Conservation (phyloP, 2,113 vertebrate genomes). For the Bagarius yarrelli region DNA sequence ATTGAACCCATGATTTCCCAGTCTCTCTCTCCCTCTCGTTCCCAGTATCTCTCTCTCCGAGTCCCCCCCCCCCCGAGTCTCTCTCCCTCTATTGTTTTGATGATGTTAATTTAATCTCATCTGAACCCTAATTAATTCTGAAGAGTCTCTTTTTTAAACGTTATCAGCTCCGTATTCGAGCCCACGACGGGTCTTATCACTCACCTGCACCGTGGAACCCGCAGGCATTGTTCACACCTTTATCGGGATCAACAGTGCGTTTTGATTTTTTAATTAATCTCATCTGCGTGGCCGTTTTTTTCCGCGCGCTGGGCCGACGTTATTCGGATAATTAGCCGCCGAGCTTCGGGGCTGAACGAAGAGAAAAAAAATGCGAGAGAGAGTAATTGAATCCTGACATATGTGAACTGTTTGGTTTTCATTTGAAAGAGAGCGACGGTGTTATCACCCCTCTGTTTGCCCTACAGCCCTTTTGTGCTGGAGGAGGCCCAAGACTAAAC, state of each 20-base stretch:
- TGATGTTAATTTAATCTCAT: slow-evolving; percentile 69
- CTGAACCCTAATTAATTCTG: slow-evolving; percentile 74
- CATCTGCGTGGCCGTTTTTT: slow-evolving; percentile 60
- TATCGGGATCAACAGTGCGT: slow-evolving; percentile 72
- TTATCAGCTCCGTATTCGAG: slow-evolving; percentile 74
- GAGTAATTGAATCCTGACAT: slow-evolving; percentile 73
- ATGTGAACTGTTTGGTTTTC: slow-evolving; percentile 70
- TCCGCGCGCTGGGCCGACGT: slow-evolving; percentile 60
- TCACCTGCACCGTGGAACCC: slow-evolving; percentile 67
- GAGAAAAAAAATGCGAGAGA: slow-evolving; percentile 30
- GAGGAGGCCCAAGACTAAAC: slow-evolving; percentile 58
- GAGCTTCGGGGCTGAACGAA: slow-evolving; percentile 57
- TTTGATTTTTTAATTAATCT: slow-evolving; percentile 66
- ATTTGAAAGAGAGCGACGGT: slow-evolving; percentile 59
- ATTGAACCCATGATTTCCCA: no score
- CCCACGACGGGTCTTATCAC: slow-evolving; percentile 77
- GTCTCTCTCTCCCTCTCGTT: no score
- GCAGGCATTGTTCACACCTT: slow-evolving; percentile 64
- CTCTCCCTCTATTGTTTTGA: no score
- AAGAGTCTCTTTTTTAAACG: slow-evolving; percentile 69
- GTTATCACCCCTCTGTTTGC: slow-evolving; percentile 71
- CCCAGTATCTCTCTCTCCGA: no score
- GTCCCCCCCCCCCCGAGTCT: no score
- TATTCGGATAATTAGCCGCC: slow-evolving; percentile 77
- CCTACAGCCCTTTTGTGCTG: slow-evolving; percentile 61